Evolutionary conservation across 2,797 vertebrate species (phyloP).

Genomic region (Anomalospiza imberbis): DNA sequence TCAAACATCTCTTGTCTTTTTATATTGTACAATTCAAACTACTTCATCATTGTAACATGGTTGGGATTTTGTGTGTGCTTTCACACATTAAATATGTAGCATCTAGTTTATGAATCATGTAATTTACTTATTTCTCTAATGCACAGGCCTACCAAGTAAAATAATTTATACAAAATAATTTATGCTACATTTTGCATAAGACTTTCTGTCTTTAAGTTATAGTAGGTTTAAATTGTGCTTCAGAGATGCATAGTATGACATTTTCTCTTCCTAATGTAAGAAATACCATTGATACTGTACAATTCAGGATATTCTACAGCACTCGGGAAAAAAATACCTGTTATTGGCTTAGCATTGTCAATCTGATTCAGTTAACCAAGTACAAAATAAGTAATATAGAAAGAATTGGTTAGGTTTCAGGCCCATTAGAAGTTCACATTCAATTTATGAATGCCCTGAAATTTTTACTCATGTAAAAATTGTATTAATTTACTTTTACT

Average conservation of each 20-base stretch:
- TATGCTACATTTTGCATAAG: background rate
- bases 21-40: background rate
- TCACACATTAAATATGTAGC: fast-evolving
- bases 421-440: background rate
- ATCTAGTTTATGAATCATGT: background rate
- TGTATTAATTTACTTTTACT: background rate
- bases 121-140: background rate
- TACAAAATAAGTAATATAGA: background rate
- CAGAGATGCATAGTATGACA: background rate
- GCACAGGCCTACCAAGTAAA: background rate
- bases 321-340: background rate
- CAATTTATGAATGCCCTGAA: background rate
- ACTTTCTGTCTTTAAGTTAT: background rate
- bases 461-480: background rate
- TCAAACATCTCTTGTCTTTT: background rate
- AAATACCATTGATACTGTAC: background rate
- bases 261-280: background rate
- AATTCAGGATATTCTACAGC: background rate
- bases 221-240: background rate
- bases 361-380: background rate
- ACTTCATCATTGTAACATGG: fast-evolving
- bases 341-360: background rate
- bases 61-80: background rate
- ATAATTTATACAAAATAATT: background rate
- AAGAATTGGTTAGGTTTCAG: background rate